A percentile compares a stretch with the other conserved stretches of the same genome.
Conservation (phyloP, 92 coral and sea anemone species). For the Hydrozoanthus gracilis region DNA sequence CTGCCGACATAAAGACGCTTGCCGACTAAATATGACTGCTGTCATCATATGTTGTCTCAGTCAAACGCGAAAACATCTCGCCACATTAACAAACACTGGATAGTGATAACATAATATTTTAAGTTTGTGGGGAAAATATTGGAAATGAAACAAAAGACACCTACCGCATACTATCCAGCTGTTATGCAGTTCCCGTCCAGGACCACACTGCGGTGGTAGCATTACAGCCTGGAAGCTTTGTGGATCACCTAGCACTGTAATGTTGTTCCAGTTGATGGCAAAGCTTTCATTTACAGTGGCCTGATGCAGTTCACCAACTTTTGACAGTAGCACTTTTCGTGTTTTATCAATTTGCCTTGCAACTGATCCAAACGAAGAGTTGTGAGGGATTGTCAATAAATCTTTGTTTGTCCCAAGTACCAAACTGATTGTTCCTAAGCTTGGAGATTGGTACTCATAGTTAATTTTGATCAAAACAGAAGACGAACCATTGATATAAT, state of each 20-base stretch:
- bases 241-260: not conserved
- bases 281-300: not conserved
- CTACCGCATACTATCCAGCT: slow-evolving; percentile 56
- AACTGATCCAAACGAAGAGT: not conserved
- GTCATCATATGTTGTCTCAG: too few relatives aligned
- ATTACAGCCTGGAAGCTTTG: not conserved
- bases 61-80: too few relatives aligned
- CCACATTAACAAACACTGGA: too few relatives aligned
- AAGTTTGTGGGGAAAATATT: too few relatives aligned
- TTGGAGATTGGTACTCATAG: not conserved
- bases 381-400: not conserved
- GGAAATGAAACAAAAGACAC: not conserved
- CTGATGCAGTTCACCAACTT: not conserved
- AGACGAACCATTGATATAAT: not conserved
- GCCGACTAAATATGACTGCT: too few relatives aligned
- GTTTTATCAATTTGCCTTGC: not conserved
- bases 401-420: not conserved
- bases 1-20: too few relatives aligned
- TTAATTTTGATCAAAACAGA: not conserved
- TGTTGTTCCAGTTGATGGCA: slow-evolving; percentile 2
- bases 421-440: not conserved
- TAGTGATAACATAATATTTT: too few relatives aligned
- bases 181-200: slow-evolving; percentile 29
- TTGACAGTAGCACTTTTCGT: not conserved
- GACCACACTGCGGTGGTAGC: slow-evolving; percentile 40